These are phyloP conservation scores for Leiothrix lutea DNA, from an alignment of 2,113 vertebrate genomes.

Conservation along the genomic window DNA sequence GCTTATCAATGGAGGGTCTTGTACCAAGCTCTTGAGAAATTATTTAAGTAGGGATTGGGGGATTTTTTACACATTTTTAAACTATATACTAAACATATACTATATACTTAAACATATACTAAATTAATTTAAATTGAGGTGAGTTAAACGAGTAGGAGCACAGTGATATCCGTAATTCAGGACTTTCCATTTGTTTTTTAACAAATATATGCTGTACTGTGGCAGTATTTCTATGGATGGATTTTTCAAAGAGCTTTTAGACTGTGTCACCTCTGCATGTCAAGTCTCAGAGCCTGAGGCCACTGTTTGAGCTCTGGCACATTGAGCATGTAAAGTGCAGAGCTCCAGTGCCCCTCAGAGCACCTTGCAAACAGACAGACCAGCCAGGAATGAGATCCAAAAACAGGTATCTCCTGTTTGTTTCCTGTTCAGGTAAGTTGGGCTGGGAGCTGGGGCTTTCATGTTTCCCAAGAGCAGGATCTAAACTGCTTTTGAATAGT, in stretches of 20 bases:
- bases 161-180: not conserved
- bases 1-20: not conserved
- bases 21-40: not conserved
- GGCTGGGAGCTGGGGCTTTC: not conserved
- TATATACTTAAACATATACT: no score
- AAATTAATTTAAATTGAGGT: not conserved
- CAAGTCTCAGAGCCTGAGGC: not conserved
- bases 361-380: not conserved
- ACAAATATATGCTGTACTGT: not conserved
- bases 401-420: not conserved
- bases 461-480: not conserved
- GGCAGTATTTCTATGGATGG: not conserved
- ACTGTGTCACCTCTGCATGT: rapidly evolving
- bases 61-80: not conserved
- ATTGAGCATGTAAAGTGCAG: no score
- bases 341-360: not conserved
- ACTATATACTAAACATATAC: no score
- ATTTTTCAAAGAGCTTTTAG: not conserved
- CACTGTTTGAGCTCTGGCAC: not conserved
- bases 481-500: not conserved
- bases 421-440: not conserved
- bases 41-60: not conserved
- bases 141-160: not conserved
- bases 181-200: not conserved
- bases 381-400: not conserved